Evolutionary conservation across 2,113 vertebrate genomes (phyloP).

Genomic region (Ondatra zibethicus): DNA sequence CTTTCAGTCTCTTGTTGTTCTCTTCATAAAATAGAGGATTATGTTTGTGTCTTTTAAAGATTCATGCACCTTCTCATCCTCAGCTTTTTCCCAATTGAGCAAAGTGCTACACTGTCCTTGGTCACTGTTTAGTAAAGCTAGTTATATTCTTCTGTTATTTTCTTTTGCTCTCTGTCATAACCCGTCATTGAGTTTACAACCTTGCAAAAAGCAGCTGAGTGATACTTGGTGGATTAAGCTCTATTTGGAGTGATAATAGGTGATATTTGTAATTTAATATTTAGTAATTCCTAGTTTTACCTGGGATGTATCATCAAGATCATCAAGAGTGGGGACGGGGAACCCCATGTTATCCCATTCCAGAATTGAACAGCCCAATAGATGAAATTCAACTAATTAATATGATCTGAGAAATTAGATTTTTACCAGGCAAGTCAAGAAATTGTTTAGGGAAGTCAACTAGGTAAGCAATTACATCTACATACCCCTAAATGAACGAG

Average conservation of each 20-base stretch:
- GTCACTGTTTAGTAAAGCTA: not conserved
- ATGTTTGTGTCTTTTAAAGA: not conserved
- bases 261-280: not conserved
- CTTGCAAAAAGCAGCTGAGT: not conserved
- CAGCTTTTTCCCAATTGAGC: not conserved
- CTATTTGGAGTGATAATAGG: not conserved
- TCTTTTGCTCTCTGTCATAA: not conserved
- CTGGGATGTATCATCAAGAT: not conserved
- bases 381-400: not conserved
- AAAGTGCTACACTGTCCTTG: not conserved
- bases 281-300: not conserved
- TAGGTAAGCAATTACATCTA: not conserved
- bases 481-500: not conserved
- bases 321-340: not conserved
- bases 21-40: not conserved
- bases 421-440: not conserved
- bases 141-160: constrained; percentile 14
- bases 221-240: not conserved
- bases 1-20: not conserved
- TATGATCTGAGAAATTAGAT: constrained; percentile 22
- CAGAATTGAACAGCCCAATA: not conserved
- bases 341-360: not conserved
- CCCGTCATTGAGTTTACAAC: not conserved
- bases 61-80: not conserved
- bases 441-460: not conserved